Base-by-base conservation (phyloP, 2,888 invertebrate genomes). In the Clistopyga incitator region DNA sequence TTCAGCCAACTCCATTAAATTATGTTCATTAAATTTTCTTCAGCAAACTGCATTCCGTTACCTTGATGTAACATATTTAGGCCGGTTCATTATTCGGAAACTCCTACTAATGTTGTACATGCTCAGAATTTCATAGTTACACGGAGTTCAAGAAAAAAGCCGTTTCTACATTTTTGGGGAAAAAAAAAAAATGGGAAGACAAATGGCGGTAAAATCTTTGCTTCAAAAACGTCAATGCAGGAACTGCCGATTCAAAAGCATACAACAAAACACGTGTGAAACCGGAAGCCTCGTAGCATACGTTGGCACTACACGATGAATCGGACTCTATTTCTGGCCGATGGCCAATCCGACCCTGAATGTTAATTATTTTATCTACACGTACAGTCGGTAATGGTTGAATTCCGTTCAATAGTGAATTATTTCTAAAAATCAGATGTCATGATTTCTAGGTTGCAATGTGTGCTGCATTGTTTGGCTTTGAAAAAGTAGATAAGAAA, bases 281-380 rank as follows among this genome's bases (percentile, higher is more conserved):
- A 29, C 34, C 72, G 59, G 18, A 45, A 54, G 50, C 10, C 34
- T 45, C 42, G 18, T 20, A 56, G 59, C 70, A 18, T 70, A 56
- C 61, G 68, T 18, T 52, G 67, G 47, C 15, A 61, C 34, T 64
- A 83, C 50, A 67, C 42, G 56, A 52, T 29, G 59, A 10, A 42
- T 29, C 67, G 34, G 65, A 11, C 23, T 47, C 64, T 15, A 34
- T 68, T 45, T 6, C 68, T 81, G 83, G 80, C 68, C 54, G 20
- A 47, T 64, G 47, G 80, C 80, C 80, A 80, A 70, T 47, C 54
- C 54, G 77, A 80, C 80, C 64, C 18, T 54, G 74, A 67, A 77
- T 76, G 72, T 74, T 74, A 54, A 50, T 67, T 45, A 56, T 50
- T 15, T 18, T 23, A n/a, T 2, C 29, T 34, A 45, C 64, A 52